Evolutionary conservation across 2,888 invertebrate genomes (phyloP).

Genomic region (Tromatobia lineatoria): DNA sequence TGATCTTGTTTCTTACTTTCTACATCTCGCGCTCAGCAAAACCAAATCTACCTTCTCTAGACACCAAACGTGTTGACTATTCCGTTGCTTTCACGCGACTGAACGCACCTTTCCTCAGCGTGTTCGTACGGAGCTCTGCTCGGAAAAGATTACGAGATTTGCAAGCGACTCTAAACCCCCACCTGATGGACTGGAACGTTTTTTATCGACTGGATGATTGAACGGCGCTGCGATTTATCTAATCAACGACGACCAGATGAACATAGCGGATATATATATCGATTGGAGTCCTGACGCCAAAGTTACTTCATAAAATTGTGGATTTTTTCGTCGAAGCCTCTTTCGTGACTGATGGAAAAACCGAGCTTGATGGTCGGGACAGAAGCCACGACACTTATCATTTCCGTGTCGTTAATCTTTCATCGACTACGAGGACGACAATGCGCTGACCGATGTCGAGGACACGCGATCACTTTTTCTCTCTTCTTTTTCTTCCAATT

Average conservation of each 20-base stretch:
- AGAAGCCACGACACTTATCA: constrained; percentile 46
- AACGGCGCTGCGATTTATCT: constrained; percentile 1
- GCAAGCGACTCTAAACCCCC: neutral
- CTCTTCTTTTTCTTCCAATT: constrained; percentile 15
- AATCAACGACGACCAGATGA: neutral
- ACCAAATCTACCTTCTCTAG: neutral
- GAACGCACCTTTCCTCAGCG: neutral
- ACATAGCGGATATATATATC: neutral
- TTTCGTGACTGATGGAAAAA: constrained; percentile 44
- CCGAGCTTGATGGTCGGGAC: constrained; percentile 20
- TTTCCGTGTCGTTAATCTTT: constrained; percentile 57
- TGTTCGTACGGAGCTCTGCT: neutral
- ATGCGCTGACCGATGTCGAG: constrained; percentile 38
- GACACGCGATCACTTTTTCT: constrained; percentile 31
- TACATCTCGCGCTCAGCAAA: constrained; percentile 36
- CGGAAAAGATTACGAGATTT: neutral
- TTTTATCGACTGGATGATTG: neutral
- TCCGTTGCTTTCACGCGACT: neutral
- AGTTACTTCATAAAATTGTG: neutral
- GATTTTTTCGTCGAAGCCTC: neutral
- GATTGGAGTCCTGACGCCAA: neutral
- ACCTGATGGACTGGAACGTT: neutral
- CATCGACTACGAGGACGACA: constrained; percentile 35
- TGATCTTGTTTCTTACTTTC: constrained; percentile 28
- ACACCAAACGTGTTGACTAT: neutral